These are phyloP conservation scores for Drosophila pectinifera DNA, from an alignment of 1,140 invertebrate species.

Conservation along the genomic window DNA sequence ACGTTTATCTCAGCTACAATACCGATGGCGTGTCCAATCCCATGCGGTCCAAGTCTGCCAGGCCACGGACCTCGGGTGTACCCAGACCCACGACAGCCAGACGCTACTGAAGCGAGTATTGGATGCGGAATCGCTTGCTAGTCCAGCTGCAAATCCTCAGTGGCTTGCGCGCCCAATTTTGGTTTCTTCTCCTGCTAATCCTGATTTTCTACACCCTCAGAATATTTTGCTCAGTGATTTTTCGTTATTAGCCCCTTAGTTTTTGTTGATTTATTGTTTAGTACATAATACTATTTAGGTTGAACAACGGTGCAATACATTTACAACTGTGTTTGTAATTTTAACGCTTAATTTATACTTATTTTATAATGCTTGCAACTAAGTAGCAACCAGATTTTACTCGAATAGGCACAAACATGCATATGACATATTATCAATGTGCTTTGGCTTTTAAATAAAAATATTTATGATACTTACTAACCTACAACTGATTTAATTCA, in stretches of 20 bases:
- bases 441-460: conserved; percentile 73
- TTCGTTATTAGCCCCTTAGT: conserved; percentile 43
- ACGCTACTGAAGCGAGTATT: conserved; percentile 66
- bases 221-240: conserved; percentile 61
- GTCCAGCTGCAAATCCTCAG: conserved; percentile 13
- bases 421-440: conserved; percentile 41
- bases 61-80: conserved; percentile 82
- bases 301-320: conserved; percentile 73
- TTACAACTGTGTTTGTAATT: conserved; percentile 56
- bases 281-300: conserved; percentile 58
- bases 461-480: conserved; percentile 51
- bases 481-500: background rate
- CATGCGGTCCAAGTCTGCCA: conserved; percentile 70
- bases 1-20: conserved; percentile 84
- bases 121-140: conserved; percentile 13
- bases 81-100: conserved; percentile 80
- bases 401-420: conserved; percentile 43
- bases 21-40: conserved; percentile 79
- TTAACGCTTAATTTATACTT: conserved; percentile 53
- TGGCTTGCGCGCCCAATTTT: conserved; percentile 52
- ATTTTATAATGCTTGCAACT: conserved; percentile 49
- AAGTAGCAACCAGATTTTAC: conserved; percentile 54
- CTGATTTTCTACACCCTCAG: conserved; percentile 58
- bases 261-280: conserved; percentile 73
- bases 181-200: conserved; percentile 54